Percentiles rank a stretch among this genome's conserved stretches.
Conservation (phyloP, 2,888 invertebrate genomes). For the Tenthredo mesomela region DNA sequence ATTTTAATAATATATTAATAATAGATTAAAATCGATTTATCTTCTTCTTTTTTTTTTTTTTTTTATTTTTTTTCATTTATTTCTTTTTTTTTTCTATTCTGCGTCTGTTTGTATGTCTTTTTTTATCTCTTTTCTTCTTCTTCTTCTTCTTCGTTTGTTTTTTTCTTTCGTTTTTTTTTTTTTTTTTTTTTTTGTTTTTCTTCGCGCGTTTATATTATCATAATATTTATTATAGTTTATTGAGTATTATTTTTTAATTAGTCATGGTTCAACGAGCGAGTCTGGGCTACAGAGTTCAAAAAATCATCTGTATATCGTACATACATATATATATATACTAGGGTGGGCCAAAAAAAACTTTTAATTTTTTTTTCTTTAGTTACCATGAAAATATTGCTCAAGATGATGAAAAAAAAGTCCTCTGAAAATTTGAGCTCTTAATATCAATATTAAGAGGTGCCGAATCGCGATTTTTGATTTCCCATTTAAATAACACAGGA, state of each 20-base stretch:
- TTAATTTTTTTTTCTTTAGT: too few species aligned
- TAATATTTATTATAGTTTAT: conserved; percentile 38
- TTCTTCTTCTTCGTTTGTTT: conserved; percentile 34
- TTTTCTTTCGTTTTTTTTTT: conserved; percentile 35
- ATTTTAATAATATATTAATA: conserved; percentile 55
- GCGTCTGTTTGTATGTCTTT: background rate
- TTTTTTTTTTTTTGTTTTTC: conserved; percentile 32
- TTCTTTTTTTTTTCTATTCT: background rate
- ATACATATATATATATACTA: too few species aligned
- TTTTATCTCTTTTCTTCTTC: background rate
- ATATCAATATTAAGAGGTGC: too few species aligned
- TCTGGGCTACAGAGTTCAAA: background rate
- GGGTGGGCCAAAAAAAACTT: too few species aligned
- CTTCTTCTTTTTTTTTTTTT: background rate
- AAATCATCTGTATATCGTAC: background rate
- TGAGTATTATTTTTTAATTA: conserved; percentile 37
- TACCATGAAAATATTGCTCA: too few species aligned
- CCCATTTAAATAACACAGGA: too few species aligned
- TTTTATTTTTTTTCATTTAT: background rate
- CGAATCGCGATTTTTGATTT: too few species aligned
- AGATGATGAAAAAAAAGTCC: too few species aligned
- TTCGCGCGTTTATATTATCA: conserved; percentile 29
- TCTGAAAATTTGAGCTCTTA: too few species aligned
- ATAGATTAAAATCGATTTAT: background rate
- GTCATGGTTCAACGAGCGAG: background rate